Conservation (phyloP, 2,113 vertebrate species). For the Sceloporus undulatus region DNA sequence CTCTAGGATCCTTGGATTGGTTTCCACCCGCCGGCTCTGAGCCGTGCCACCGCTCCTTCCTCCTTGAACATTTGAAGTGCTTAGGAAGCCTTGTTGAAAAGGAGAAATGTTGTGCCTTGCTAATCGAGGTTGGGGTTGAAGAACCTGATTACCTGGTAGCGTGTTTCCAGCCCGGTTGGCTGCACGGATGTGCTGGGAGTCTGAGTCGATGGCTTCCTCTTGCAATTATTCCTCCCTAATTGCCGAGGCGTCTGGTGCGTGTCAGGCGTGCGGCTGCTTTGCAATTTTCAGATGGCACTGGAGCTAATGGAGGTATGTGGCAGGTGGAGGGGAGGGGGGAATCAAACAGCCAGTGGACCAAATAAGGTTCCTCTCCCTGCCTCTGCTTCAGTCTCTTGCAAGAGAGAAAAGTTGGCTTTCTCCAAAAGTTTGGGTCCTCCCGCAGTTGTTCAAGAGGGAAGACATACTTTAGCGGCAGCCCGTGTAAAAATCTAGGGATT, state of each 20-base stretch:
- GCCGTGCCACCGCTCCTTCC: too few species aligned
- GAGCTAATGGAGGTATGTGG: not conserved
- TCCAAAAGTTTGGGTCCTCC: too few species aligned
- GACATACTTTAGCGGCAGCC: too few species aligned
- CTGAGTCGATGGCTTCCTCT: conserved; percentile 28
- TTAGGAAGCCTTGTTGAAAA: not conserved
- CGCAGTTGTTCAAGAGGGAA: too few species aligned
- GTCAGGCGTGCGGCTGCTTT: rapidly evolving
- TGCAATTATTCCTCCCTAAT: conserved; percentile 23
- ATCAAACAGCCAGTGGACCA: too few species aligned
- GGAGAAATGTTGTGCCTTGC: conserved; percentile 27
- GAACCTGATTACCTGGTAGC: not conserved
- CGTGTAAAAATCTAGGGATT: too few species aligned
- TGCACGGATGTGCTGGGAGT: conserved; percentile 17
- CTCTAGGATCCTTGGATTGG: too few species aligned
- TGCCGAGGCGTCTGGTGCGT: not conserved
- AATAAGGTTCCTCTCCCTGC: too few species aligned
- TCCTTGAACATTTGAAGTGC: too few species aligned
- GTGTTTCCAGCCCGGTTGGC: conserved; percentile 29
- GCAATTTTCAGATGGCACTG: not conserved
- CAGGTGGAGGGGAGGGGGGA: not conserved
- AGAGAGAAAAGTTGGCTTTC: too few species aligned
- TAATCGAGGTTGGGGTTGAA: conserved; percentile 34
- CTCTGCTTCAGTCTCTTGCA: too few species aligned
- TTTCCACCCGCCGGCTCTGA: not conserved